These are phyloP conservation scores for Eristalis intricaria DNA, from an alignment of 2,888 invertebrate species.

Conservation along the genomic window DNA sequence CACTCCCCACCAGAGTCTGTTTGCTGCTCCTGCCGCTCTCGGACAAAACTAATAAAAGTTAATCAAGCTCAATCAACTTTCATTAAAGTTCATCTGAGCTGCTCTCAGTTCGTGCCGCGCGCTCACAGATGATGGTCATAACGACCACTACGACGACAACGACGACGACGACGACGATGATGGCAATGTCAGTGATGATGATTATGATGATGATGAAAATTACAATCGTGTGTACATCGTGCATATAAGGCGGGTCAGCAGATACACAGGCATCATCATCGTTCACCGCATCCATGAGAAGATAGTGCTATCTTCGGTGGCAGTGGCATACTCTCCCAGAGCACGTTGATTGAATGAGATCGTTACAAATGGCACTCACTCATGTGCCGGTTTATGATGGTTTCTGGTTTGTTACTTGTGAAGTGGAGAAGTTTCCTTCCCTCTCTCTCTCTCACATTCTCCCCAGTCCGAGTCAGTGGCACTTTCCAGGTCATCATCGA, in stretches of 20 bases:
- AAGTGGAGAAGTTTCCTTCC: neutral
- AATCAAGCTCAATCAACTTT: conserved; percentile 82
- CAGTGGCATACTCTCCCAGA: conserved; percentile 6
- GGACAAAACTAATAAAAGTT: conserved; percentile 78
- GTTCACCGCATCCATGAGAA: conserved; percentile 34
- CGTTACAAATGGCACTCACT: conserved; percentile 46
- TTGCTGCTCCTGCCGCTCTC: conserved; percentile 7
- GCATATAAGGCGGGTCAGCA: neutral
- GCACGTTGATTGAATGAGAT: conserved; percentile 66
- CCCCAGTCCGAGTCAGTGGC: neutral
- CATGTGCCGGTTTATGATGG: neutral
- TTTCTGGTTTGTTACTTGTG: neutral
- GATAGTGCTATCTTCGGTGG: conserved; percentile 40
- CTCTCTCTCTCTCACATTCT: too few relatives aligned
- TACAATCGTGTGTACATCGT: neutral
- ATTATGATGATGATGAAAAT: neutral
- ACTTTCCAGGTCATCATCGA: neutral
- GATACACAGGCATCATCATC: neutral
- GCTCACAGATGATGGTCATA: conserved; percentile 4
- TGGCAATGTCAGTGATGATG: neutral
- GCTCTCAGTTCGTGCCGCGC: neutral
- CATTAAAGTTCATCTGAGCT: conserved; percentile 80
- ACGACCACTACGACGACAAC: neutral
- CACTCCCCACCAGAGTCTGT: neutral
- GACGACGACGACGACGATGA: neutral